Conservation (phyloP, 2,888 invertebrate species). For the Margaritifera margaritifera region DNA sequence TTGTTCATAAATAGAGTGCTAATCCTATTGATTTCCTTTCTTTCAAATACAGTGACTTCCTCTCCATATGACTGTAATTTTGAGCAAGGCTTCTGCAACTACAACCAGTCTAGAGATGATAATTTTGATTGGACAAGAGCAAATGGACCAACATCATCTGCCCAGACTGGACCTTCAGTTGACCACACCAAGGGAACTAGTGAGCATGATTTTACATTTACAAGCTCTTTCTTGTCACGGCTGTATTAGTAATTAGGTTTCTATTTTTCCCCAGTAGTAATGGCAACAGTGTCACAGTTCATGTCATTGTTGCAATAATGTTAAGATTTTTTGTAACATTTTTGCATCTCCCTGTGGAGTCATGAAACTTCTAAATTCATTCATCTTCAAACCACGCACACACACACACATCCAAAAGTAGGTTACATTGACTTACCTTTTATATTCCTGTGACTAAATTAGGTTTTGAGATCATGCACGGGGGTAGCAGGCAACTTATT, state of each 20-base stretch:
- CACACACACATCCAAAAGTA: too few species aligned
- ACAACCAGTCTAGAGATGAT: conserved; percentile 52
- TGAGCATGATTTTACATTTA: conserved; percentile 17
- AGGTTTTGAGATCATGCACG: too few species aligned
- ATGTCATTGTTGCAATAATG: not conserved
- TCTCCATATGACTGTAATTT: conserved; percentile 59
- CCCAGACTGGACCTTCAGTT: conserved; percentile 54
- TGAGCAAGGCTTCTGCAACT: conserved; percentile 58
- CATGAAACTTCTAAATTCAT: too few species aligned
- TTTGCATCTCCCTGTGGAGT: too few species aligned
- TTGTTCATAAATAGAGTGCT: too few species aligned
- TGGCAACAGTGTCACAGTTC: not conserved
- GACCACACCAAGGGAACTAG: conserved; percentile 66
- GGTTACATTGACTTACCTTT: too few species aligned
- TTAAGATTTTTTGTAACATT: not conserved
- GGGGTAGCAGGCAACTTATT: too few species aligned
- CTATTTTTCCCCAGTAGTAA: not conserved
- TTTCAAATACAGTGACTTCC: conserved; percentile 24
- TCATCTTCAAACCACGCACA: too few species aligned
- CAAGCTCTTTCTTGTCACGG: not conserved
- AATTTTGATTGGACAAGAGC: conserved; percentile 64
- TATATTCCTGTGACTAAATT: too few species aligned
- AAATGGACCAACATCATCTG: conserved; percentile 42
- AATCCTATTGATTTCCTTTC: too few species aligned
- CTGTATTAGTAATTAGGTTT: not conserved